Evolutionary conservation across 2,113 vertebrate species (phyloP).

Genomic region (Microcebus lehilahytsara): DNA sequence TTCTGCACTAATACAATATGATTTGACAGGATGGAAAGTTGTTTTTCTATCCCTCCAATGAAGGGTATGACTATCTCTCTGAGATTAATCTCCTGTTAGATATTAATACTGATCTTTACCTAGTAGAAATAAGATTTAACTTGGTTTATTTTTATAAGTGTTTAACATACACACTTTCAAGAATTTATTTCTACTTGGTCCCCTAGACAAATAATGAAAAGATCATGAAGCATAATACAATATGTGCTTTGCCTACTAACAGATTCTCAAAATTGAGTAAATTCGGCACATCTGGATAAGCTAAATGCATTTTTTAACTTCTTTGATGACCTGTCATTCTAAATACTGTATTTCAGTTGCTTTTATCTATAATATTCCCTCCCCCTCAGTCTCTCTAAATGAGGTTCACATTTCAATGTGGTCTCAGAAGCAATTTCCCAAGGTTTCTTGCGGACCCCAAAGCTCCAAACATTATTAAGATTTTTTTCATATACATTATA

Average conservation of each 20-base stretch:
- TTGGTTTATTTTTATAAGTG: constrained; percentile 56
- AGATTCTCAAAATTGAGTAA: constrained; percentile 68
- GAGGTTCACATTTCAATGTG: constrained; percentile 63
- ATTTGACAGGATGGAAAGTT: background rate
- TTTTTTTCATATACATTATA: constrained; percentile 69
- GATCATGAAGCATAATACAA: constrained; percentile 55
- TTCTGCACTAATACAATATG: background rate
- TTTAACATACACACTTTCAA: constrained; percentile 60
- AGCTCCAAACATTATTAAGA: constrained; percentile 67
- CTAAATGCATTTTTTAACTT: constrained; percentile 79
- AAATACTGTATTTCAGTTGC: constrained; percentile 67
- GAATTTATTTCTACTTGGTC: constrained; percentile 65
- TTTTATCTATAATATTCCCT: constrained; percentile 61
- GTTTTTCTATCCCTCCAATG: background rate
- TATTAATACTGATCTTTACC: constrained; percentile 11
- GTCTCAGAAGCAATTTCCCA: constrained; percentile 67
- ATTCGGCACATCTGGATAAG: constrained; percentile 60
- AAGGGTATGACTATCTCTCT: background rate
- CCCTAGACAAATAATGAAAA: constrained; percentile 74
- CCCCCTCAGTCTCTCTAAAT: constrained; percentile 70
- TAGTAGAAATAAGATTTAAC: constrained; percentile 21
- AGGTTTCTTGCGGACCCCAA: constrained; percentile 34
- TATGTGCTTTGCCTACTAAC: constrained; percentile 63
- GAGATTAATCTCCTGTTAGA: background rate
- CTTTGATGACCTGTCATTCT: constrained; percentile 73